phyloP scores from a whole-genome alignment of 2,888 invertebrate genomes.

The Spilosoma lubricipeda region DNA sequence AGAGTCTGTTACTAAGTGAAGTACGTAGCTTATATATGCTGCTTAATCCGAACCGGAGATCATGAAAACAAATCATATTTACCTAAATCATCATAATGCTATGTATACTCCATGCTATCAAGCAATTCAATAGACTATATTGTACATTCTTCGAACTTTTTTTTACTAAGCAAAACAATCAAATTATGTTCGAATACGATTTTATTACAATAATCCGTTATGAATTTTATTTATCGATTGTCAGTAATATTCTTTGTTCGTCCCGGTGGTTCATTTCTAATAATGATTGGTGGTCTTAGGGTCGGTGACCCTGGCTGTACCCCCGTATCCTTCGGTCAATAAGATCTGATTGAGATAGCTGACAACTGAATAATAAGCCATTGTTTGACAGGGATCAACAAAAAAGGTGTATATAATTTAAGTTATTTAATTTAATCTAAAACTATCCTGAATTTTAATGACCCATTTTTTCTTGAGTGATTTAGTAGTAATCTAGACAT shows the following conservation, averaged over 20 bases:
- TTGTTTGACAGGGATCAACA: constrained; percentile 12
- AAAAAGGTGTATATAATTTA: constrained; percentile 23
- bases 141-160: background rate
- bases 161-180: background rate
- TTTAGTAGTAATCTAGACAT: background rate
- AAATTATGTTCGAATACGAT: constrained; percentile 1
- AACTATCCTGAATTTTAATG: constrained; percentile 15
- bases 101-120: background rate
- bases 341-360: constrained; percentile 43
- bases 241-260: constrained; percentile 38
- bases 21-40: background rate
- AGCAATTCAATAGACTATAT: background rate
- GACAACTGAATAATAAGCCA: constrained; percentile 28
- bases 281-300: constrained; percentile 42
- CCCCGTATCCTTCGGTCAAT: constrained; percentile 56
- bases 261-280: constrained; percentile 39
- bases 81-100: background rate
- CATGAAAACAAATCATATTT: background rate
- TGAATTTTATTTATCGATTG: constrained; percentile 24
- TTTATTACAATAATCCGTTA: constrained; percentile 20
- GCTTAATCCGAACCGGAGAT: background rate
- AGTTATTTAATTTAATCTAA: constrained; percentile 14
- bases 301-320: constrained; percentile 64
- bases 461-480: constrained; percentile 2
- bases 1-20: constrained; percentile 7